A percentile compares a stretch with the other conserved stretches of the same genome.
Evolutionary conservation across 2,113 vertebrate genomes (phyloP).

Genomic region (Leuciscus idus): DNA sequence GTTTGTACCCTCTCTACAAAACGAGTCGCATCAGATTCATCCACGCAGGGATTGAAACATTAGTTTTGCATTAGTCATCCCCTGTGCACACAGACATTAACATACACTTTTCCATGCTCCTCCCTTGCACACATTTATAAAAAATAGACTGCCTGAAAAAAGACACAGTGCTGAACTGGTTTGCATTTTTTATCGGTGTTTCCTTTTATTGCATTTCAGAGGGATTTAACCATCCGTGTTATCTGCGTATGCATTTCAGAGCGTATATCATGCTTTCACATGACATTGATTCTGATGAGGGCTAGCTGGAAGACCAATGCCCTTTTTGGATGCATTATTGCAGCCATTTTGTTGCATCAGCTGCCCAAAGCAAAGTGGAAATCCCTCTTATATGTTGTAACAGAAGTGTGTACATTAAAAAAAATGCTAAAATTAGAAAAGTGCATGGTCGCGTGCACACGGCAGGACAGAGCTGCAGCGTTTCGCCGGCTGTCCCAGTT

Average conservation of each 20-base stretch:
- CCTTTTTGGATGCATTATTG: conserved; percentile 32
- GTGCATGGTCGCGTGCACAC: not conserved
- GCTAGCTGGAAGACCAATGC: not conserved
- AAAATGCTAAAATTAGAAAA: conserved; percentile 17
- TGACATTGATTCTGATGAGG: not conserved
- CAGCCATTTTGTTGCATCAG: conserved; percentile 18
- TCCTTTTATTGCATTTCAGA: not conserved
- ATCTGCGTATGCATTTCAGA: not conserved
- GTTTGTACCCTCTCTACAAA: not conserved
- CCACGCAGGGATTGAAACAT: conserved; percentile 14
- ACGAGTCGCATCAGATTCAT: not conserved
- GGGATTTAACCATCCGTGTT: not conserved
- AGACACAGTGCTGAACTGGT: not conserved
- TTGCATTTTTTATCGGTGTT: conserved; percentile 17
- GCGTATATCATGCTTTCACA: not conserved
- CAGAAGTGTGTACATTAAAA: not conserved
- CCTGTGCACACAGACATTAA: conserved; percentile 25
- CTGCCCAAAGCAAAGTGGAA: not conserved
- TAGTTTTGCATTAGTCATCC: conserved; percentile 25
- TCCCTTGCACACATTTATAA: not conserved
- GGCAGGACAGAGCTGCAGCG: not conserved
- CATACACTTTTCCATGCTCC: conserved; percentile 11
- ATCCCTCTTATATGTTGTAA: not conserved
- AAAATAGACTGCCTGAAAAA: conserved; percentile 10
- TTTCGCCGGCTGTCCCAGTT: conserved; percentile 37